Percentiles rank a stretch among this genome's conserved stretches.
Evolutionary conservation across 2,797 vertebrate genomes (phyloP).

Genomic region (Adelosebastes latens): DNA sequence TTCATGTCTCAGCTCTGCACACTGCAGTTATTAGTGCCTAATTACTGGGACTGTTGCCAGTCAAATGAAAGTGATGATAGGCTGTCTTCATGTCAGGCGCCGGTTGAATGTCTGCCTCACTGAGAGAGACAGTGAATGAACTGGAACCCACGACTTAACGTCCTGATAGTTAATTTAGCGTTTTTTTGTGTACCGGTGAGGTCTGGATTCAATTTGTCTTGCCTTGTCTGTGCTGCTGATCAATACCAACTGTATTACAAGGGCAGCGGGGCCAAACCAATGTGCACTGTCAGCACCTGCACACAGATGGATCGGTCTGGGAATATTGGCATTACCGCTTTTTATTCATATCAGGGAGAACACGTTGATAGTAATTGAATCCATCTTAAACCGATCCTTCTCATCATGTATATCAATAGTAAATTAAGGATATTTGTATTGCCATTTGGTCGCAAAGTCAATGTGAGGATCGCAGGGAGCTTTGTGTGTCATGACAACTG

Average conservation of each 20-base stretch:
- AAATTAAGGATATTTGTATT: slow-evolving; percentile 38
- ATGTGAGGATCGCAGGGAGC: background rate
- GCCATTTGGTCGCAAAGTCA: slow-evolving; percentile 25
- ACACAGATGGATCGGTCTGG: slow-evolving; percentile 45
- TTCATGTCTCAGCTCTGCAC: slow-evolving; percentile 42
- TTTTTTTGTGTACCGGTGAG: slow-evolving; percentile 34
- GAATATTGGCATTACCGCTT: slow-evolving; percentile 48
- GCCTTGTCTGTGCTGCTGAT: slow-evolving; percentile 65
- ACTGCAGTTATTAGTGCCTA: slow-evolving; percentile 44
- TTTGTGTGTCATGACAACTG: background rate
- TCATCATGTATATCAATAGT: slow-evolving; percentile 39
- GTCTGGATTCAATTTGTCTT: slow-evolving; percentile 68
- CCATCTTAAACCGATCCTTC: slow-evolving; percentile 29
- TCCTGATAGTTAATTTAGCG: slow-evolving; percentile 35
- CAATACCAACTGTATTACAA: slow-evolving; percentile 78
- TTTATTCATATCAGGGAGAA: slow-evolving; percentile 59
- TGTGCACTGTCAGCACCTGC: slow-evolving; percentile 74
- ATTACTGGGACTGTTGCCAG: slow-evolving; percentile 50
- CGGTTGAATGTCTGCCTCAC: slow-evolving; percentile 35
- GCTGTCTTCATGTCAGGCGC: slow-evolving; percentile 28
- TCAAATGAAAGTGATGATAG: slow-evolving; percentile 58
- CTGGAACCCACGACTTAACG: slow-evolving; percentile 32
- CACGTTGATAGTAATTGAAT: slow-evolving; percentile 49
- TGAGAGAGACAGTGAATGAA: slow-evolving; percentile 45
- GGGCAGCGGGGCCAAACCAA: slow-evolving; percentile 56